Evolutionary conservation across 2,113 vertebrate genomes (phyloP).

Genomic region (Nettapus auritus): DNA sequence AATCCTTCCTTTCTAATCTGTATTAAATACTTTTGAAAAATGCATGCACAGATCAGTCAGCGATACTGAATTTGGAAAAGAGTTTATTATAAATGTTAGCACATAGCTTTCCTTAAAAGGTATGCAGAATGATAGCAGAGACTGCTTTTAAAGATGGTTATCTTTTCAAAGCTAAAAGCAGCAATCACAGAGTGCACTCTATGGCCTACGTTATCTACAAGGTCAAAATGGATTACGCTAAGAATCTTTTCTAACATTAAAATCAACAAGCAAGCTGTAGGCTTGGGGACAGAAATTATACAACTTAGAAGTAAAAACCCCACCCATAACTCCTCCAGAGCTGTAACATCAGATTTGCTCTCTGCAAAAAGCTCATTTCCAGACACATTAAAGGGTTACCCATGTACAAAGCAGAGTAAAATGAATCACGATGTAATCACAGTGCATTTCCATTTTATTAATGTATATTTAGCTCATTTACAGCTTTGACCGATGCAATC

Average conservation of each 20-base stretch:
- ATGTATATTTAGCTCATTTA: background rate
- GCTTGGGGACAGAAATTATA: background rate
- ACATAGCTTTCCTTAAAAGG: background rate
- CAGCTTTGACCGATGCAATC: background rate
- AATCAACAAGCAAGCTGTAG: accelerated
- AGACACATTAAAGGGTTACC: background rate
- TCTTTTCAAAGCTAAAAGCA: background rate
- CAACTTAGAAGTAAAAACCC: background rate
- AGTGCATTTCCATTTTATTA: background rate
- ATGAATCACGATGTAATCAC: background rate
- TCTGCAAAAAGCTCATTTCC: background rate
- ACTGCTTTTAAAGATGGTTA: background rate
- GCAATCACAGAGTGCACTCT: background rate
- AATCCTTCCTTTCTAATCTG: background rate
- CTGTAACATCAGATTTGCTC: background rate
- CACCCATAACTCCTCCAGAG: background rate
- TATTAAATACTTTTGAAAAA: background rate
- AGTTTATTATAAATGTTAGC: background rate
- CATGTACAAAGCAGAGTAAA: background rate
- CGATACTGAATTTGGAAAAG: background rate
- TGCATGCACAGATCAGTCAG: background rate
- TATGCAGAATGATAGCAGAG: background rate
- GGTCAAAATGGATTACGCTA: background rate
- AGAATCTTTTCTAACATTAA: background rate
- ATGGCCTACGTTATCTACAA: background rate